Evolutionary conservation across 2,797 vertebrate species (phyloP).

Genomic region (Phoeniculus purpureus): DNA sequence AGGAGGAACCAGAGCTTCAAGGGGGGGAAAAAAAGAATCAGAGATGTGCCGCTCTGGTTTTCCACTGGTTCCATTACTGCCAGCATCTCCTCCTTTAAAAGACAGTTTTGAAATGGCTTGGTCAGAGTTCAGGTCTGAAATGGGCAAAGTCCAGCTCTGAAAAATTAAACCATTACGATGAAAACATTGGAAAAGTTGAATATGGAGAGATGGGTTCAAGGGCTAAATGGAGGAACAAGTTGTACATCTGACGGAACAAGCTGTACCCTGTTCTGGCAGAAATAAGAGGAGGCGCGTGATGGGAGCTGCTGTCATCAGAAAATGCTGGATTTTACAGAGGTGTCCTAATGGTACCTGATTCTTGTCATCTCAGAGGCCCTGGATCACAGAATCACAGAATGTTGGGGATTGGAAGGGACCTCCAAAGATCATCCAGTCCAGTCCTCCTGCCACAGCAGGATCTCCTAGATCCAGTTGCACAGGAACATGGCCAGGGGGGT

Average conservation of each 20-base stretch:
- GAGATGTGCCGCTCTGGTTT: background rate
- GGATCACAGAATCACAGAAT: background rate
- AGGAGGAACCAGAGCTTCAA: background rate
- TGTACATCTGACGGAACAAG: background rate
- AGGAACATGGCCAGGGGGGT: too few species aligned
- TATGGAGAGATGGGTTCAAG: background rate
- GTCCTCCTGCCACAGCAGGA: too few species aligned
- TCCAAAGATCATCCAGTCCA: too few species aligned
- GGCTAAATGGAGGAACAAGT: background rate
- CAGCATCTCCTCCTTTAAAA: background rate
- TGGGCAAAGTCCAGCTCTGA: background rate
- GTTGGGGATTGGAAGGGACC: too few species aligned
- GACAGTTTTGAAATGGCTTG: background rate
- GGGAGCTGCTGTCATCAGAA: background rate
- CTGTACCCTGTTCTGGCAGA: background rate
- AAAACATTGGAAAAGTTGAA: background rate
- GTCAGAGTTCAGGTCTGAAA: background rate
- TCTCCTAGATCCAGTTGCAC: too few species aligned
- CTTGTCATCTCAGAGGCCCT: background rate
- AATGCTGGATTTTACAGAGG: background rate
- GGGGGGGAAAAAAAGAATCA: background rate
- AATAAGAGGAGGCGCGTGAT: background rate
- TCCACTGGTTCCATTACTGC: background rate
- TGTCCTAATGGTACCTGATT: background rate
- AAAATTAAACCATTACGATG: background rate